Evolutionary conservation across 2,797 vertebrate genomes (phyloP), one percentile per base, ranked within the genome.

Genomic region (Todus mexicanus): DNA sequence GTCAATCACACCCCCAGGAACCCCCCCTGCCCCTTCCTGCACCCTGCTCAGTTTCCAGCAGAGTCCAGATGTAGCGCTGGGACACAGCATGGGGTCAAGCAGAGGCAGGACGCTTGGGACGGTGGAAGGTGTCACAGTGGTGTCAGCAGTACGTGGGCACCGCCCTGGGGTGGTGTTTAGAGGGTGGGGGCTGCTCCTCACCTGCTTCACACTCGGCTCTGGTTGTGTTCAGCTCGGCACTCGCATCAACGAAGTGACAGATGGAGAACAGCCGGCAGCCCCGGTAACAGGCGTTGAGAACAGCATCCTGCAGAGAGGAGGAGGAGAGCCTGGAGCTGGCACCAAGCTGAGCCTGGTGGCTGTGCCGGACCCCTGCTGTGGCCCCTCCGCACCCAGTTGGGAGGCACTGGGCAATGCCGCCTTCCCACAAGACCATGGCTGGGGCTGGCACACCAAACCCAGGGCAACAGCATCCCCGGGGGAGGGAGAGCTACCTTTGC

Each of bases 221-320:
- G 95, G 99, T 99, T 71, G 98, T 98, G 76, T 99, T 99, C 94
- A 98, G 98, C 94, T 98, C 98, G 3, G 98, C 97, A 59, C 98
- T 98, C 72, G 98, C 98, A 90, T 99, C 99, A 97, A 99, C 99
- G 10, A 99, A 99, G 97, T 98, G 99, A 96, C 99, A 99, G 97
- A 99, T 99, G 96, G 99, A 99, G 97, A 99, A 99, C 93, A 99
- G 98, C 75, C 99, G 98, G 96, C 99, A 99, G 91, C 99, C 99
- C 5, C 99, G 98, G 96, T 99, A 98, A 94, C 99, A 99, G 91
- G 99, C 99, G 47, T 98, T 99, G 98, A 98, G 98, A 93, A 98
- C 97, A 68, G 98, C 97, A 65, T 99, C 99, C 98, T 98, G 96
- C 84, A 7, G 92, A 26, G 33, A 12, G 77, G 91, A 11, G 77